These are phyloP conservation scores for Ectemnius lituratus DNA, from an alignment of 2,888 invertebrate genomes.

Conservation along the genomic window DNA sequence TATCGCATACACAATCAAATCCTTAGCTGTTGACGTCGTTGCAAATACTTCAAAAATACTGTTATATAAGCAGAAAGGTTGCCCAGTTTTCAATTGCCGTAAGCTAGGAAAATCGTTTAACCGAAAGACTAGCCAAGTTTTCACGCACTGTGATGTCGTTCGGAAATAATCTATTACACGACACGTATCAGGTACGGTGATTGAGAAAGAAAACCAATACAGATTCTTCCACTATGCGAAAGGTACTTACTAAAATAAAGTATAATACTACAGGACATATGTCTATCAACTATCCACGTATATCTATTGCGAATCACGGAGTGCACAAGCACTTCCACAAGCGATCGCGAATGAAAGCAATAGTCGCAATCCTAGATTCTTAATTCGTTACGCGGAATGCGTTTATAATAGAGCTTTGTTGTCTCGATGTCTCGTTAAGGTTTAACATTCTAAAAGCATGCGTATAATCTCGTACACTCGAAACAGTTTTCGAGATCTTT, in stretches of 20 bases:
- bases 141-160: too few relatives aligned
- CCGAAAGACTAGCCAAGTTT: too few relatives aligned
- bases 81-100: too few relatives aligned
- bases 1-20: too few relatives aligned
- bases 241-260: conserved; percentile 27
- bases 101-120: too few relatives aligned
- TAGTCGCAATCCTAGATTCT: not conserved
- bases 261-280: conserved; percentile 10
- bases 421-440: not conserved
- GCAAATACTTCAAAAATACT: too few relatives aligned
- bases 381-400: not conserved
- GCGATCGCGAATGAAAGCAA: not conserved
- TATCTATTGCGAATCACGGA: not conserved
- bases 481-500: not conserved
- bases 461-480: not conserved
- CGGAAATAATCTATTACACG: not conserved
- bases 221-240: conserved; percentile 5
- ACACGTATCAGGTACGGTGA: not conserved
- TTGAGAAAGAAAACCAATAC: conserved; percentile 9
- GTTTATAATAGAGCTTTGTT: not conserved
- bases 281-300: not conserved
- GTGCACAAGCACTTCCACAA: not conserved
- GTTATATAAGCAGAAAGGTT: too few relatives aligned
- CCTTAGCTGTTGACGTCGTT: too few relatives aligned
- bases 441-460: not conserved